Evolutionary conservation across 2,797 vertebrate genomes (phyloP).

Genomic region (Arctocebus calabarensis): DNA sequence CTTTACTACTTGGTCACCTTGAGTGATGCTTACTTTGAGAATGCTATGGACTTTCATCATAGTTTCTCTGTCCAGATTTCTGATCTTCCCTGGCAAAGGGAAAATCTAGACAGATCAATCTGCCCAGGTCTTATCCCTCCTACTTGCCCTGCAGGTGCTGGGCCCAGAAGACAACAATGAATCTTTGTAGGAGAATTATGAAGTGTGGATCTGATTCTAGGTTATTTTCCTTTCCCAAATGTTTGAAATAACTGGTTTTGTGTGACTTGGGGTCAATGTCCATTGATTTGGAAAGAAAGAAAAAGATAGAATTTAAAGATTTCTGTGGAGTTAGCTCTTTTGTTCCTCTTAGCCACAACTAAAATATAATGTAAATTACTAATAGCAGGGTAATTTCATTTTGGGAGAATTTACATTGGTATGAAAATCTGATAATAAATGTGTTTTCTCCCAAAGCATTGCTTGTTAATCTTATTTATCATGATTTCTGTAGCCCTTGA

Average conservation of each 20-base stretch:
- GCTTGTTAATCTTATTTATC: background rate
- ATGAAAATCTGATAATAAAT: background rate
- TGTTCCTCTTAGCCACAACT: background rate
- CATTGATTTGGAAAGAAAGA: background rate
- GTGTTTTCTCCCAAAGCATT: background rate
- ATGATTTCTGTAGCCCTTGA: background rate
- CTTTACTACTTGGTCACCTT: background rate
- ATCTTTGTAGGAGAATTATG: background rate
- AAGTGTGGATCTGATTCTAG: background rate
- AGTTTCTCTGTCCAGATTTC: background rate
- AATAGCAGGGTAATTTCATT: conserved; percentile 8
- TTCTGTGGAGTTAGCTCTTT: background rate
- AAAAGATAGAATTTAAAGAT: background rate
- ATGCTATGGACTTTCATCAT: background rate
- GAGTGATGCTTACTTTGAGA: background rate
- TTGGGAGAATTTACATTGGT: background rate
- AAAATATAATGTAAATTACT: background rate
- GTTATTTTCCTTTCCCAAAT: background rate
- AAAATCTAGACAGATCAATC: background rate
- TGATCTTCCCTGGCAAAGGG: background rate
- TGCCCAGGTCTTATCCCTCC: background rate
- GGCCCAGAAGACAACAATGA: background rate
- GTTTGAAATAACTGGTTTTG: background rate
- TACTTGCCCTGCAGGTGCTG: background rate
- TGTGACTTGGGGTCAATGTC: background rate